Evolutionary conservation across 2,888 invertebrate genomes (phyloP).

Genomic region (Heterodera filipjevi): DNA sequence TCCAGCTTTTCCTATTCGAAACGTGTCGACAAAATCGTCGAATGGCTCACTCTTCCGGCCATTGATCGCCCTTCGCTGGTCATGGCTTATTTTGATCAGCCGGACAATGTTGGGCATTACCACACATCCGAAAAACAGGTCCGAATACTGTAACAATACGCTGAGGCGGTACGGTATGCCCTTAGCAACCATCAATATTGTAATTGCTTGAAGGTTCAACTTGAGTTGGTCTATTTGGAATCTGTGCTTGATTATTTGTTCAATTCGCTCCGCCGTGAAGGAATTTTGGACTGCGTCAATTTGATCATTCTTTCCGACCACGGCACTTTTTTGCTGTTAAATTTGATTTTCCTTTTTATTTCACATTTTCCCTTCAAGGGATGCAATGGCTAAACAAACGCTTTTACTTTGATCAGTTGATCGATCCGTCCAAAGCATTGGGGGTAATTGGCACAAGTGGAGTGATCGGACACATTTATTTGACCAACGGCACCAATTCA

Average conservation of each 20-base stretch:
- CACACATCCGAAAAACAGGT: slow-evolving; percentile 45
- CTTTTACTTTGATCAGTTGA: slow-evolving; percentile 46
- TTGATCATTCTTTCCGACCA: slow-evolving; percentile 58
- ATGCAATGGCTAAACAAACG: slow-evolving; percentile 52
- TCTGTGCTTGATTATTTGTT: slow-evolving; percentile 51
- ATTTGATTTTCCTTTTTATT: not conserved
- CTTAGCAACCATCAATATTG: not conserved
- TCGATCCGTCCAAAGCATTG: slow-evolving; percentile 35
- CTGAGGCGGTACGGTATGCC: too few relatives aligned
- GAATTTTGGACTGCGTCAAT: slow-evolving; percentile 57
- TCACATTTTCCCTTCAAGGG: slow-evolving; percentile 25
- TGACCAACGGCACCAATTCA: slow-evolving; percentile 37
- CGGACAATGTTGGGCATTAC: slow-evolving; percentile 57
- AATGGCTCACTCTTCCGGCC: slow-evolving; percentile 40
- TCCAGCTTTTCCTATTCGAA: slow-evolving; percentile 49
- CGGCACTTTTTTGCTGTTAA: slow-evolving; percentile 39
- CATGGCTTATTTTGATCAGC: slow-evolving; percentile 61
- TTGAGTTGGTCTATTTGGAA: slow-evolving; percentile 49
- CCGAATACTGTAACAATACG: not conserved
- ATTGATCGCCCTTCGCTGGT: slow-evolving; percentile 51
- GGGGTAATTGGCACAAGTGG: slow-evolving; percentile 50
- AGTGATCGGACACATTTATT: slow-evolving; percentile 53
- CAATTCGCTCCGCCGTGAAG: slow-evolving; percentile 45
- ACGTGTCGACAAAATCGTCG: slow-evolving; percentile 49
- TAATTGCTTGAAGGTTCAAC: slow-evolving; percentile 42